Base-by-base conservation (phyloP, 1,140 invertebrate genomes). In the Druon quercuslanigerum region DNA sequence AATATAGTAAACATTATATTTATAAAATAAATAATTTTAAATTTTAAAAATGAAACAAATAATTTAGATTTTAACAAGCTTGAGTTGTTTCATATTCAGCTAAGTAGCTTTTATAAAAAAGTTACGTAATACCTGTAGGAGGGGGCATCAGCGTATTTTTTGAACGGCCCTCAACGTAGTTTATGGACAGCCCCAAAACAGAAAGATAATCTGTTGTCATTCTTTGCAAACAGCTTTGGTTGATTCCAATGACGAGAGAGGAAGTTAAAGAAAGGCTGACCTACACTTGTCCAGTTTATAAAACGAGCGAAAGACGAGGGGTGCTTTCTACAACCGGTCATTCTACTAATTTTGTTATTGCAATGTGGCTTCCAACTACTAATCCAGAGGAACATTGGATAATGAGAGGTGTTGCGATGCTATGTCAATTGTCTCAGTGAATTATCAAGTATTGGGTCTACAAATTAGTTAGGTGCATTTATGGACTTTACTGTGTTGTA, bases 291-390 rank as follows among this genome's bases (percentile, higher is more conserved):
- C 97, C 97, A 1, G 92, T 98, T 73, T 98, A 98, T 90, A 98
- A 98, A 92, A 98, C 97, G 7, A 93, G 94, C 51, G 97, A 97
- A 85, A 91, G 97, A 56, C 93, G 95, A 76, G 96, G 97, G 46
- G 94, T 96, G 3, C 91, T 98, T 19, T 97, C 96, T 72, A 98
- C 97, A n/a, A 98, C 97, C 11, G 97, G 97, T 13, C 97, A 98
- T 90, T 98, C 97, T 71, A 98, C 97, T 20, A 98, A 98, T 93
- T 98, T 97, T 87, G 96, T 98, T 50, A 94, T 98, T 81, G 95
- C 94, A 76, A 95, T 98, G 90, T 88, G 93, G 14, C 90, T 98
- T 66, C 94, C 95, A 16, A 95, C 95, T 0, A 87, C 92, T n/a
- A 86, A 93, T 83, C 90, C 93, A 4, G 92, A 94, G 46, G 93